phyloP scores from a whole-genome alignment of 2,797 vertebrate species.

The Iguana delicatissima region DNA sequence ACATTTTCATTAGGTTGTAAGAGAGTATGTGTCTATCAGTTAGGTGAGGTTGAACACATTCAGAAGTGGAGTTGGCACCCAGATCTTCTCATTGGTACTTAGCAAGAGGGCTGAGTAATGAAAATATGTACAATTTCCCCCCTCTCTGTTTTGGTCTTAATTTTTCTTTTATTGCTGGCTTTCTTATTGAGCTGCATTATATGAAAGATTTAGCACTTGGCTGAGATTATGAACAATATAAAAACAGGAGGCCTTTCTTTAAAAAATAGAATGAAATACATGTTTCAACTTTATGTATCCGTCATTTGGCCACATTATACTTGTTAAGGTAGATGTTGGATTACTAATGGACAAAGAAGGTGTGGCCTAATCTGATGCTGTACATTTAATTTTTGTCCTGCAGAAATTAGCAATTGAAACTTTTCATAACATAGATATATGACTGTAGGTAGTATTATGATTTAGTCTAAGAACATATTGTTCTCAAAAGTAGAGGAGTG shows the following conservation, averaged over 20 bases:
- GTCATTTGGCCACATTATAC: too few relatives aligned
- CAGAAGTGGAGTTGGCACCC: conserved; percentile 47
- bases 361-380: background rate
- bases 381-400: background rate
- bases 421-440: background rate
- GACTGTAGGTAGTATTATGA: background rate
- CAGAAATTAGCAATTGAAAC: background rate
- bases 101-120: background rate
- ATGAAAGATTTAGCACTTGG: too few relatives aligned
- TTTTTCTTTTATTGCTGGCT: background rate
- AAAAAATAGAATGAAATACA: background rate
- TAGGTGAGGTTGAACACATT: conserved; percentile 61
- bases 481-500: background rate
- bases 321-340: background rate
- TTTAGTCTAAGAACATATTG: background rate
- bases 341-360: background rate
- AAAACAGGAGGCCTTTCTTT: background rate
- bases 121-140: background rate
- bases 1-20: conserved; percentile 42
- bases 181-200: background rate
- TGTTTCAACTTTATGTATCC: background rate
- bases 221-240: background rate
- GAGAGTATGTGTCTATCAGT: conserved; percentile 48
- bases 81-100: conserved; percentile 39
- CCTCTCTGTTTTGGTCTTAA: too few relatives aligned